Evolutionary conservation across 1,140 invertebrate species (phyloP), one percentile per base, ranked within the genome.

Genomic region (Meloidogyne exigua): DNA sequence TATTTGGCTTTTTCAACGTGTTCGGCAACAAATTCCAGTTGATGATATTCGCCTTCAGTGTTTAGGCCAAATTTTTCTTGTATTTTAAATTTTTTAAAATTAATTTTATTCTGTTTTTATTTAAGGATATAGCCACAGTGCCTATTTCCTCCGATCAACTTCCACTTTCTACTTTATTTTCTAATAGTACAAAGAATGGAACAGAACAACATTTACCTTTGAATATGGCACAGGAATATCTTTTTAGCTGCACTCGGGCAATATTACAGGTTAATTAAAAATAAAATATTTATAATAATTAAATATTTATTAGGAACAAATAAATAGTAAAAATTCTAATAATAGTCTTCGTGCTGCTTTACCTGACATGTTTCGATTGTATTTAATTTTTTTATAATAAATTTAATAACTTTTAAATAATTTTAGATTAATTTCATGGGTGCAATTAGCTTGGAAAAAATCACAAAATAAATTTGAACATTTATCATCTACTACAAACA

Each of bases 221-320:
- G 3, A 82, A 76, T 32, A 79, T 80, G 5, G 81, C 86, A 18
- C 85, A 86, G 68, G 84, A 87, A 70, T 86, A 85, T 65, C 63
- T 87, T 64, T 36, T 86, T 7, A 84, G 84, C 42, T 77, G 76
- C 67, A 70, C 83, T 62, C 75, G 76, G 10, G 68, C 76, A n/a
- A 71, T 87, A 21, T 66, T 80, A 23, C 71, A 82, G 28, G 84
- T 83, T 57, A n/a, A 15, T 25, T 71, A 3, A 10, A n/a, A 39
- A 15, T 26, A 11, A 7, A 39, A 13, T 75, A 62, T 62, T 78
- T 23, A 26, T n/a, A 3, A 3, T 32, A 32, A 3, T 32, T 32
- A 76, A 39, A 28, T 32, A 67, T 71, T 82, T 64, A 10, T 63
- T 72, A 86, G 77, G 83, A 86, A 57, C 75, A 83, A 68, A 49